Percentiles rank a stretch among this genome's conserved stretches.
Conservation (phyloP, 2,888 invertebrate species). For the Amiota communis region DNA sequence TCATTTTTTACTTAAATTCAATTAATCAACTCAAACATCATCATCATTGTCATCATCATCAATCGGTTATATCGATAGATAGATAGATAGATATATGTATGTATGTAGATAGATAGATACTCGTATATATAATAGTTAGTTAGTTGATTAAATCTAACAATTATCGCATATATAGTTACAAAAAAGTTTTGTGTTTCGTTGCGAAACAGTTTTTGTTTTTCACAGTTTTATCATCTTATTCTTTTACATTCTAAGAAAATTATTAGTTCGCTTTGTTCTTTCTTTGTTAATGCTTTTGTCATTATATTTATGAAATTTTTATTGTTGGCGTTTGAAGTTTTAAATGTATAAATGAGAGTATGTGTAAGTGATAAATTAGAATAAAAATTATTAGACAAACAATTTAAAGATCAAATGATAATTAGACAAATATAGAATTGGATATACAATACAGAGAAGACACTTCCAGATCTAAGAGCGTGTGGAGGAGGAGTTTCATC, state of each 20-base stretch:
- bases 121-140: no score
- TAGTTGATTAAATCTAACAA: neutral
- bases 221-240: conserved; percentile 5
- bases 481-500: no score
- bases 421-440: no score
- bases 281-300: neutral
- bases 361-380: neutral
- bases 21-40: no score
- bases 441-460: no score
- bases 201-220: conserved; percentile 23
- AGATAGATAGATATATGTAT: no score
- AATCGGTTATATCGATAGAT: no score
- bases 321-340: neutral
- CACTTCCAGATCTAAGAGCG: no score
- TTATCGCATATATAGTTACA: conserved; percentile 22
- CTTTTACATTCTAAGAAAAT: conserved; percentile 25
- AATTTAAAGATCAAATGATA: no score
- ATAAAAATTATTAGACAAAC: neutral
- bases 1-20: no score
- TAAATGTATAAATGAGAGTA: neutral
- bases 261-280: conserved; percentile 10
- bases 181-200: conserved; percentile 27
- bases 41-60: no score
- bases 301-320: neutral
- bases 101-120: neutral